Evolutionary conservation across 2,888 invertebrate species (phyloP).

Genomic region (Peribatodes rhomboidaria): DNA sequence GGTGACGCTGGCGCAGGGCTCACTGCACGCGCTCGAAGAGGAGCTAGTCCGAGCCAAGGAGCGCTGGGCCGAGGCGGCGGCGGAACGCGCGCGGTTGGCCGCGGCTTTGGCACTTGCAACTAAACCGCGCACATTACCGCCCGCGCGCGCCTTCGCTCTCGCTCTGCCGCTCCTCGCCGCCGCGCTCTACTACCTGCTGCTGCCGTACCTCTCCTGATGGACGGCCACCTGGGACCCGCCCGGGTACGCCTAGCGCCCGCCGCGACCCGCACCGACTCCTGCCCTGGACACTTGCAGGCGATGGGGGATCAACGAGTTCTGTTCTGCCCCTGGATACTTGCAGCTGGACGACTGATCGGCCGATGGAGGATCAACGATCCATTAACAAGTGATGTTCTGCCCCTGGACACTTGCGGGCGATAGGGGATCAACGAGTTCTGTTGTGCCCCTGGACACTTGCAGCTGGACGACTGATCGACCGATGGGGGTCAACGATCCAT

Average conservation of each 20-base stretch:
- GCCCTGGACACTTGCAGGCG: background rate
- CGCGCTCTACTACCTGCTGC: constrained; percentile 87
- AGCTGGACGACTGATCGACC: no score
- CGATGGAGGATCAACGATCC: no score
- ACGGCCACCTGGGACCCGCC: constrained; percentile 87
- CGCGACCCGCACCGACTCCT: constrained; percentile 4
- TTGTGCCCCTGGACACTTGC: no score
- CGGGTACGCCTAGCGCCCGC: constrained; percentile 72
- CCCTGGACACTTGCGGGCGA: no score
- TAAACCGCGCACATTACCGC: constrained; percentile 87
- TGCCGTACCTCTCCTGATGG: constrained; percentile 88
- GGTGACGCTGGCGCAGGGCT: constrained; percentile 79
- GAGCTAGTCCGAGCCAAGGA: constrained; percentile 91
- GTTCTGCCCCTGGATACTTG: no score
- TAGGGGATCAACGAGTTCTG: no score
- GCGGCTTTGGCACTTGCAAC: constrained; percentile 84
- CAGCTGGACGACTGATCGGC: no score
- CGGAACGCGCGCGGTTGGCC: constrained; percentile 88
- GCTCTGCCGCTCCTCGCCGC: constrained; percentile 84
- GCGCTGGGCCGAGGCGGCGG: constrained; percentile 88
- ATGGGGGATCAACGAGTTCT: no score
- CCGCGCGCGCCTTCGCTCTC: constrained; percentile 80
- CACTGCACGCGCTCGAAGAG: constrained; percentile 89
- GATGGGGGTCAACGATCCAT: no score
- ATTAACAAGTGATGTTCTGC: no score